A percentile compares a stretch with the other conserved stretches of the same genome.
Conservation (phyloP, 2,888 invertebrate species). For the Ctena decussata region DNA sequence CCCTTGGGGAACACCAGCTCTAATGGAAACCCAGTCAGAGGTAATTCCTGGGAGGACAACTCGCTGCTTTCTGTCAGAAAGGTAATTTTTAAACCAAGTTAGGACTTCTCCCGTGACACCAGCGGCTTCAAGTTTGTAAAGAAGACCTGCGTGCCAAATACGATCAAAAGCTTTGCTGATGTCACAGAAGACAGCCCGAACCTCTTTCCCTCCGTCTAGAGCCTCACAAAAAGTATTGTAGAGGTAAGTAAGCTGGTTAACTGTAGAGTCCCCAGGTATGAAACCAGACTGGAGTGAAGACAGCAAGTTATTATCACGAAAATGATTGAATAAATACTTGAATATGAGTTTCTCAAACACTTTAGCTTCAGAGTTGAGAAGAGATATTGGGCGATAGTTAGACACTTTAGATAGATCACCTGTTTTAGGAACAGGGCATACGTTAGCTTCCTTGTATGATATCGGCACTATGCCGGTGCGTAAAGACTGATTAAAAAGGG, state of each 20-base stretch:
- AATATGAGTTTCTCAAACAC: background rate
- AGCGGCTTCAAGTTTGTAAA: background rate
- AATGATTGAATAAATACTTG: background rate
- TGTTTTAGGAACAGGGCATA: background rate
- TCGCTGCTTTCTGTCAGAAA: background rate
- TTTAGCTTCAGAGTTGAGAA: background rate
- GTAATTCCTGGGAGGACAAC: background rate
- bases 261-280: background rate
- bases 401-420: background rate
- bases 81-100: no score
- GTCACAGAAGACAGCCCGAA: background rate
- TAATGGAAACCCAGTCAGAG: background rate
- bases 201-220: no score
- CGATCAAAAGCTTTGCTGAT: background rate
- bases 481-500: no score
- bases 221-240: no score
- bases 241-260: background rate
- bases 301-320: background rate
- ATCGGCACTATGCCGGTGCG: no score
- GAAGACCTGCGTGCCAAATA: background rate
- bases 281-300: background rate
- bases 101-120: background rate
- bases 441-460: no score
- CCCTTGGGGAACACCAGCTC: no score
- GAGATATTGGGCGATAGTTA: background rate